Percentiles rank a stretch among this genome's conserved stretches.
Conservation (phyloP, 2,888 invertebrate species). For the Caenorhabditis becei region DNA sequence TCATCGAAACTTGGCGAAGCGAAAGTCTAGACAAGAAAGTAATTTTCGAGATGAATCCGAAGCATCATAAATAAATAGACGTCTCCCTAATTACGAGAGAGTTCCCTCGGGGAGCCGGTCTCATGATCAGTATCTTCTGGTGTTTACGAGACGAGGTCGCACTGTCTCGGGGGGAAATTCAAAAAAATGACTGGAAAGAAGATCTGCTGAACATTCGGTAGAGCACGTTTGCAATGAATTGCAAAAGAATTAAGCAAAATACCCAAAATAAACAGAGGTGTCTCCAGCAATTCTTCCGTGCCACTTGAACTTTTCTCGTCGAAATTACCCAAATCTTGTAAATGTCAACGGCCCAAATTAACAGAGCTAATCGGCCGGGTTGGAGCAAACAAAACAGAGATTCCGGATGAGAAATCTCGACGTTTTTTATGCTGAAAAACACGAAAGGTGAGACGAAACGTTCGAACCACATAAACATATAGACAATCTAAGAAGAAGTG, state of each 20-base stretch:
- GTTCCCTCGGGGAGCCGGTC: not conserved
- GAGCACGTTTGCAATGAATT: too few relatives aligned
- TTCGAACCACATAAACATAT: not conserved
- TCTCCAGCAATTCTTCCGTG: not conserved
- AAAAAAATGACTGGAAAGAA: not conserved
- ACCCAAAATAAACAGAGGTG: not conserved
- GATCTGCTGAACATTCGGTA: too few relatives aligned
- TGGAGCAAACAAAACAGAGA: constrained; percentile 8
- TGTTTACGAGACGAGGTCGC: not conserved
- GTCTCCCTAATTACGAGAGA: not conserved
- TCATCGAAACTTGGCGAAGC: too few relatives aligned
- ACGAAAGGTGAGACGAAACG: constrained; percentile 6
- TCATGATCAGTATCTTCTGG: not conserved
- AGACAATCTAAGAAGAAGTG: constrained; percentile 1
- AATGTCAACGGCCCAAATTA: constrained; percentile 31
- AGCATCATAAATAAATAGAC: not conserved
- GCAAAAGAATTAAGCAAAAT: too few relatives aligned
- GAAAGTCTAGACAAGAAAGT: not conserved
- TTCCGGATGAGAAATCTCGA: not conserved
- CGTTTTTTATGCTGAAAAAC: not conserved
- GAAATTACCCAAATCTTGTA: constrained; percentile 37
- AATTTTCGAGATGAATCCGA: not conserved
- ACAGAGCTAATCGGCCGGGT: constrained; percentile 16
- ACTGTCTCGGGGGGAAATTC: too few relatives aligned
- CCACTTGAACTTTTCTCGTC: constrained; percentile 36